Conservation (phyloP, 2,888 invertebrate species). For the Bruchidius siliquastri region DNA sequence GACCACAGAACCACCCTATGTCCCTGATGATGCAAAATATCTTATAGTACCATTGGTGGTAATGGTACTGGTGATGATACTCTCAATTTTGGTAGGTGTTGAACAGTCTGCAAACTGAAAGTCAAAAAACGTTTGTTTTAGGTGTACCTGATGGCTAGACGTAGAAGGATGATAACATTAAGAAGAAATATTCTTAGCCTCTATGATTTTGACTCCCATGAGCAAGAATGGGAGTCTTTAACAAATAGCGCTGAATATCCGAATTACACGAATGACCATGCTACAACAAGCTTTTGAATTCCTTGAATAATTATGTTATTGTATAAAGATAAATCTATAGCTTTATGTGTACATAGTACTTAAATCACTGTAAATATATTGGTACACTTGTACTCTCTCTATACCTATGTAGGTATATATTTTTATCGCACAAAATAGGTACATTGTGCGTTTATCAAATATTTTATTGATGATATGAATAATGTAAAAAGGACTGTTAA, state of each 20-base stretch:
- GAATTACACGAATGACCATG: slow-evolving; percentile 29
- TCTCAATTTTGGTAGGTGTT: slow-evolving; percentile 41
- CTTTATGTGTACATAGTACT: neutral
- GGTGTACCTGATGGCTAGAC: slow-evolving; percentile 53
- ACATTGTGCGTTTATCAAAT: neutral
- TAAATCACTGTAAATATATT: neutral
- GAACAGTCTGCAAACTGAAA: neutral
- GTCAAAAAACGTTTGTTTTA: slow-evolving; percentile 24
- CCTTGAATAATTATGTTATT: neutral
- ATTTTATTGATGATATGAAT: neutral
- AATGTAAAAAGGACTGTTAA: neutral
- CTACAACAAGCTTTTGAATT: slow-evolving; percentile 6
- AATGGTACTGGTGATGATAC: slow-evolving; percentile 39
- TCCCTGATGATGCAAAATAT: slow-evolving; percentile 37
- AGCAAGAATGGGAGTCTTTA: slow-evolving; percentile 64
- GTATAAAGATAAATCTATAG: neutral
- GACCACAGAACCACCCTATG: slow-evolving; percentile 17
- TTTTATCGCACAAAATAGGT: neutral
- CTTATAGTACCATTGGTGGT: slow-evolving; percentile 44
- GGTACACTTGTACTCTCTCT: neutral
- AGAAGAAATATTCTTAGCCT: slow-evolving; percentile 61
- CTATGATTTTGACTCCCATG: slow-evolving; percentile 67
- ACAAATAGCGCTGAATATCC: slow-evolving; percentile 35
- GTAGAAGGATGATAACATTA: slow-evolving; percentile 54
- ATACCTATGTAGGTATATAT: neutral